These are phyloP conservation scores for Dysdera silvatica DNA, from an alignment of 1,140 invertebrate genomes.

Conservation along the genomic window DNA sequence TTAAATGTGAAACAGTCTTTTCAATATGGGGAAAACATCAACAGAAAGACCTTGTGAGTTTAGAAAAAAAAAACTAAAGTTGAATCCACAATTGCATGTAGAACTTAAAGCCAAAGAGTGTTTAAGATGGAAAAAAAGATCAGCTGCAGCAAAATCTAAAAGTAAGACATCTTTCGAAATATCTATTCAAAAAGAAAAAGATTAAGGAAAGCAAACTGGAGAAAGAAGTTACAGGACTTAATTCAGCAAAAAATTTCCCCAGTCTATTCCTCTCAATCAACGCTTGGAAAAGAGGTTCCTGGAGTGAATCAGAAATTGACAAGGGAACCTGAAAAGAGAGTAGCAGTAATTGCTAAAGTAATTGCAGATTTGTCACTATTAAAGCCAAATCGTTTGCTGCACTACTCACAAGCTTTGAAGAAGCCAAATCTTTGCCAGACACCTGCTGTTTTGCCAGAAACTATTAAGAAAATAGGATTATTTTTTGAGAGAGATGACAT, in stretches of 20 bases:
- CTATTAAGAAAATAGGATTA: neutral
- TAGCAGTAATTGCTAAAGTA: neutral
- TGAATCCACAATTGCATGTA: neutral
- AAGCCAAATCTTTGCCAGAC: too few relatives aligned
- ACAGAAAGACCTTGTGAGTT: neutral
- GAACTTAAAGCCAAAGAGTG: neutral
- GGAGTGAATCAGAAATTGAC: neutral
- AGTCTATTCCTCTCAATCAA: neutral
- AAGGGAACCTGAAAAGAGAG: neutral
- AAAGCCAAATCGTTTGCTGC: too few relatives aligned
- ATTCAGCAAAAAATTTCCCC: too few relatives aligned
- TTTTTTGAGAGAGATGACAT: neutral
- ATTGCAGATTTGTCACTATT: neutral
- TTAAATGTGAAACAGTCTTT: neutral
- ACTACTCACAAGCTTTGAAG: too few relatives aligned
- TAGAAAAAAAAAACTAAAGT: neutral
- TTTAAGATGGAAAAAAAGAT: neutral
- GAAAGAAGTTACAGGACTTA: neutral
- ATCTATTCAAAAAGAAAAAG: neutral
- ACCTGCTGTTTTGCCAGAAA: too few relatives aligned
- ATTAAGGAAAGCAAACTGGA: neutral
- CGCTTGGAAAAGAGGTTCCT: neutral
- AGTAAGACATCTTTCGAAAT: too few relatives aligned
- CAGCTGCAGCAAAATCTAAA: neutral
- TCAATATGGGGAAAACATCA: neutral